Conservation (phyloP, 2,888 invertebrate genomes). For the Anthoptus insignis region DNA sequence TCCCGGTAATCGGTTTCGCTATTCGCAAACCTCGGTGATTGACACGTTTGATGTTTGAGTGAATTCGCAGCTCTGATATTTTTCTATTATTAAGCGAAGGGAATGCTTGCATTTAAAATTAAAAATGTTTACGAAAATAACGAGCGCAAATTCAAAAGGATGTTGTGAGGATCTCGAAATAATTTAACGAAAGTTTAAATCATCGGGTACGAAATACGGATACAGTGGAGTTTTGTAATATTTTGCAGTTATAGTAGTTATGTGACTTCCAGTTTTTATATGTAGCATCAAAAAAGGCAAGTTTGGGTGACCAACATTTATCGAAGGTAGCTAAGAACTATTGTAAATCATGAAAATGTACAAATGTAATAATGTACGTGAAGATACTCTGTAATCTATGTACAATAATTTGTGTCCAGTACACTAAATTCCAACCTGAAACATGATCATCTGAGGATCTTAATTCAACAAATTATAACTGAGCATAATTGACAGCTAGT, state of each 20-base stretch:
- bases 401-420: too few species aligned
- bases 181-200: constrained; percentile 24
- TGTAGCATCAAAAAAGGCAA: too few species aligned
- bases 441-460: too few species aligned
- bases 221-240: background rate
- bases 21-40: constrained; percentile 84
- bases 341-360: too few species aligned
- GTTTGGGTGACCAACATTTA: too few species aligned
- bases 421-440: too few species aligned
- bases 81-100: constrained; percentile 56
- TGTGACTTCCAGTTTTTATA: too few species aligned
- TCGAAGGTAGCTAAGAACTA: too few species aligned
- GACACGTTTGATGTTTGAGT: constrained; percentile 81
- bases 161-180: constrained; percentile 25
- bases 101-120: constrained; percentile 41
- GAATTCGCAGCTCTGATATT: constrained; percentile 59
- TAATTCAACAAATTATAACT: constrained; percentile 3
- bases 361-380: too few species aligned
- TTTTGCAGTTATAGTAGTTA: constrained; percentile 7
- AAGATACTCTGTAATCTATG: too few species aligned
- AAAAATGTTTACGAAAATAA: constrained; percentile 31
- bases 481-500: constrained; percentile 11
- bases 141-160: constrained; percentile 31
- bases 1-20: constrained; percentile 85
- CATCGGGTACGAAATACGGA: background rate